Evolutionary conservation across 1,140 invertebrate species (phyloP), one percentile per base, ranked within the genome.

Genomic region (Bombus haemorrhoidalis): DNA sequence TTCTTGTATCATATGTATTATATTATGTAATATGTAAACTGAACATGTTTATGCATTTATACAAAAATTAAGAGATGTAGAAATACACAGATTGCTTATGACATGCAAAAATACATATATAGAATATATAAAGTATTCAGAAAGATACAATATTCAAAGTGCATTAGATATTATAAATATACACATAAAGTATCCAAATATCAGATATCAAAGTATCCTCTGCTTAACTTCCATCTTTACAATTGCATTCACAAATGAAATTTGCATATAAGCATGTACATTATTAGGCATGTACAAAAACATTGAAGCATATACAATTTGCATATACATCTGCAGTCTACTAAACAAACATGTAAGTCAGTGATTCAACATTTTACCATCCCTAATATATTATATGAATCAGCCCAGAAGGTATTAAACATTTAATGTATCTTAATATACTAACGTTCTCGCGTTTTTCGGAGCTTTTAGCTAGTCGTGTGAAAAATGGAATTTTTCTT

Each of bases 381-480:
- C 2, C 34, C 3, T 18, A 22, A 53, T 53, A 53, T 22, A 53
- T 22, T 53, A 69, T 25, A 3, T 13, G 12, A n/a, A 62, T 69
- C 66, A 69, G 25, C 39, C 68, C 10, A 39, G 68, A 64, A 79
- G 62, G 62, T 79, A 32, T 68, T 28, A 28, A 47, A 79, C 22
- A 12, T 25, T 53, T n/a, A 34, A 12, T 15, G 3, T 34, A 43
- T 66, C 10, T 12, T 47, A 47, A 8, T 66, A 62, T 62, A 66
- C 62, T 79, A 66, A 79, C n/a, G 57, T 39, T 78, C 37, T 37
- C 32, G 13, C 12, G 13, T 59, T 13, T 28, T 18, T 10, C 32
- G 34, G 3, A 37, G 47, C 74, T 76, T 57, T 59, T 10, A 73
- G 47, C 3, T 53, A 76, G 34, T 9, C 25, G 37, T 15, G 34